Conservation (phyloP, 2,888 invertebrate genomes). For the Teleiodes luculella region DNA sequence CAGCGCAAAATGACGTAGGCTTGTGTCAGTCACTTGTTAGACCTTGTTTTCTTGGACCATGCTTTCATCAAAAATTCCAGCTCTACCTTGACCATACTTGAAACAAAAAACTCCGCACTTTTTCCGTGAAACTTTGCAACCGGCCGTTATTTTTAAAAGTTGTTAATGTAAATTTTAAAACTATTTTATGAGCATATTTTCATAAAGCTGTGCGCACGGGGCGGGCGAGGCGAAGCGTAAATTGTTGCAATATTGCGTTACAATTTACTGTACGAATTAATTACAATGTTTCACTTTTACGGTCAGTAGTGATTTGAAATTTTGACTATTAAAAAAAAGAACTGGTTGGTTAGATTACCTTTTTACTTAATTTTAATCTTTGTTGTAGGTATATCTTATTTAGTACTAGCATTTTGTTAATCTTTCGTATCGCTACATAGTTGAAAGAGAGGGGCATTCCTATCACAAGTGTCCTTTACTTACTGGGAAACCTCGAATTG, state of each 20-base stretch:
- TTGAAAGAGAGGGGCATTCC: too few relatives aligned
- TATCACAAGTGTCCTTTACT: too few relatives aligned
- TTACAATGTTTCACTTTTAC: neutral
- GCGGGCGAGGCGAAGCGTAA: neutral
- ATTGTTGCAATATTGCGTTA: neutral
- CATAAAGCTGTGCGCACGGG: neutral
- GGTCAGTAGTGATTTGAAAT: neutral
- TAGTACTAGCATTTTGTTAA: too few relatives aligned
- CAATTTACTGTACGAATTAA: neutral
- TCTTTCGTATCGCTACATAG: too few relatives aligned
- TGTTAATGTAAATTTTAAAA: slow-evolving; percentile 7
- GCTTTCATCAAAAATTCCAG: neutral
- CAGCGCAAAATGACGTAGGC: too few relatives aligned
- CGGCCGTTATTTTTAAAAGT: slow-evolving; percentile 5
- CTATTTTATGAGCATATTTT: slow-evolving; percentile 4
- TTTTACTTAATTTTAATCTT: too few relatives aligned
- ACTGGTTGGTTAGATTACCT: too few relatives aligned
- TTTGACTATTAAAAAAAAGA: neutral
- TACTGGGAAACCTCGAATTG: too few relatives aligned
- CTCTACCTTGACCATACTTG: slow-evolving; percentile 18
- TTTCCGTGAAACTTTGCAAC: neutral
- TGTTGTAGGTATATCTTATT: too few relatives aligned
- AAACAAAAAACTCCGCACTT: neutral
- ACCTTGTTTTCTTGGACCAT: too few relatives aligned
- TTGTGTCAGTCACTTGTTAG: too few relatives aligned